Evolutionary conservation across 2,113 vertebrate genomes (phyloP), one percentile per base, ranked within the genome.

Genomic region (Mionectes macconnelli): DNA sequence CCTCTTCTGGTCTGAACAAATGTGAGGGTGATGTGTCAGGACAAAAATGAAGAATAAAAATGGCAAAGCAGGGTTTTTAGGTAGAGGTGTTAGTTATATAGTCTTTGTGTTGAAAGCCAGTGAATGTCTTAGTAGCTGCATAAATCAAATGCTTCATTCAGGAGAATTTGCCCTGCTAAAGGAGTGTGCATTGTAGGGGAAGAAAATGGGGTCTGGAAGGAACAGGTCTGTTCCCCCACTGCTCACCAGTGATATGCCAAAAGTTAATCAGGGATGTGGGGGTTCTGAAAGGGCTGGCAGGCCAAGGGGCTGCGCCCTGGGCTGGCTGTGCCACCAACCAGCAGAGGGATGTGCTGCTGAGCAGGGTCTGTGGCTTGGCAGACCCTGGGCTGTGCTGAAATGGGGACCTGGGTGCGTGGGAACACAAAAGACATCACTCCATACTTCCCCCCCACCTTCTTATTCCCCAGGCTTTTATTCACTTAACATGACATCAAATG

Each of bases 391-490:
- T 59, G 68, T 25, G 39, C 45, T 68, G 45, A 60, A 52, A 53
- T 14, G 30, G 23, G 24, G 12, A 4, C 8, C 15, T 0, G 10
- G 8, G 5, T n/a, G 5, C 8, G 6, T 35, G 45, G 67, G n/a
- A 47, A 60, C 35, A 17, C 17, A 47, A 67, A 10, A 23, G 15
- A 17, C 25, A 20, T 53, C 30, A 9, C 21, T 27, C 70, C 28
- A 21, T 47, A 27, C 7, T 1, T 9, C 4, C 3, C 5, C 25
- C 7, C 2, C 22, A 8, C 23, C 0, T 0, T 11, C 52, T 67
- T 44, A 28, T n/a, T 75, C 20, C 39, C 8, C 20, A 49, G 30
- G 39, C 7, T 68, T 33, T 67, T 47, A 59, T 47, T 35, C 2
- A 2, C 24, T 31, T 25, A 60, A 9, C 21, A 16, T 27, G 14